Percentiles rank a stretch among this genome's conserved stretches.
Evolutionary conservation across 2,113 vertebrate genomes (phyloP).

Genomic region (Hiodon tergisus): DNA sequence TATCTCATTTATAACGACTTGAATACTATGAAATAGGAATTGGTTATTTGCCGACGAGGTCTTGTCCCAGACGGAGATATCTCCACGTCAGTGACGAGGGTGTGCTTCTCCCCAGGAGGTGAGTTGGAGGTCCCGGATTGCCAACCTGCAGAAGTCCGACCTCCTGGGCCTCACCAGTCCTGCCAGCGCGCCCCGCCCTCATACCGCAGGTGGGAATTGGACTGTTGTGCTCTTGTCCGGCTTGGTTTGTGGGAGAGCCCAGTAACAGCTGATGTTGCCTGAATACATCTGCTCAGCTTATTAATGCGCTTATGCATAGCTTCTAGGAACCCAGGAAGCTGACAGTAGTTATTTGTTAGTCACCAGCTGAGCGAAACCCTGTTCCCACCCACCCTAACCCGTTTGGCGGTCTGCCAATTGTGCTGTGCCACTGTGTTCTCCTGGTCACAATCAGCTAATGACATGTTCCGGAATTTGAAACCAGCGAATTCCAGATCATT

Average conservation of each 20-base stretch:
- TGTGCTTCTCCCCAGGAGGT: constrained; percentile 56
- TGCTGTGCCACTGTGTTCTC: no score
- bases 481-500: no score
- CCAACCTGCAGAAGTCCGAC: constrained; percentile 75
- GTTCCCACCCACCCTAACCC: no score
- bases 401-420: no score
- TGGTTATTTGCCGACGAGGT: not conserved
- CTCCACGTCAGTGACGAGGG: not conserved
- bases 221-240: not conserved
- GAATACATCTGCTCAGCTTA: not conserved
- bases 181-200: constrained; percentile 55
- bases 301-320: no score
- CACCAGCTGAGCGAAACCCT: no score
- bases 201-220: constrained; percentile 53
- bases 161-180: constrained; percentile 72
- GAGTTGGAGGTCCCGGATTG: constrained; percentile 74
- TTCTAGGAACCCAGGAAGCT: no score
- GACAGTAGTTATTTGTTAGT: no score
- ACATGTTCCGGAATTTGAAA: no score
- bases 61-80: not conserved
- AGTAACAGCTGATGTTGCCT: not conserved
- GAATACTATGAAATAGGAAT: no score
- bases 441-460: no score
- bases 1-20: no score
- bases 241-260: not conserved